Conservation (phyloP, 2,888 invertebrate genomes). For the Dryomyza anilis region DNA sequence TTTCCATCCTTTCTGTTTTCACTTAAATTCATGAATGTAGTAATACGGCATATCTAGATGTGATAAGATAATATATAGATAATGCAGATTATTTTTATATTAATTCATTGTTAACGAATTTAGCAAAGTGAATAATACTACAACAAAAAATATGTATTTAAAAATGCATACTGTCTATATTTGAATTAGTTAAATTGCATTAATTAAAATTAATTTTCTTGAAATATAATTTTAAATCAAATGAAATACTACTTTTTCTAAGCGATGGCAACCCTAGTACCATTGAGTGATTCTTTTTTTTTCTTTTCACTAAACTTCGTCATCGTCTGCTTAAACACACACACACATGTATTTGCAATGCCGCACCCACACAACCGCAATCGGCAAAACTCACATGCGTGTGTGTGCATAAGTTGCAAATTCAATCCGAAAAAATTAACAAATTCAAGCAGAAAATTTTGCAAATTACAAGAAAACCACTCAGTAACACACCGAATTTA, state of each 20-base stretch:
- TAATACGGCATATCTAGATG: too few relatives aligned
- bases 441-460: neutral
- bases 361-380: neutral
- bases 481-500: conserved; percentile 10
- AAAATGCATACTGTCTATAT: too few relatives aligned
- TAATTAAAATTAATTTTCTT: neutral
- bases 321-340: neutral
- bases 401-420: neutral
- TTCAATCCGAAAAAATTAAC: neutral
- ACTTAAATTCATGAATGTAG: too few relatives aligned
- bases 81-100: too few relatives aligned
- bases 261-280: neutral
- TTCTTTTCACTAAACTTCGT: neutral
- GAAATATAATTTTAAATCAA: neutral
- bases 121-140: too few relatives aligned
- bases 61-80: too few relatives aligned
- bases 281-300: neutral
- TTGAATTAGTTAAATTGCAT: too few relatives aligned
- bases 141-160: too few relatives aligned
- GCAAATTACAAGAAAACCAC: too few relatives aligned
- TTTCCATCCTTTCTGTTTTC: too few relatives aligned
- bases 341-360: neutral
- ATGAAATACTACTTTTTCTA: too few relatives aligned
- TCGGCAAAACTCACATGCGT: neutral
- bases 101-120: too few relatives aligned